These are phyloP conservation scores for Dipodomys stephensi DNA, from an alignment of 2,113 vertebrate genomes.

Conservation along the genomic window DNA sequence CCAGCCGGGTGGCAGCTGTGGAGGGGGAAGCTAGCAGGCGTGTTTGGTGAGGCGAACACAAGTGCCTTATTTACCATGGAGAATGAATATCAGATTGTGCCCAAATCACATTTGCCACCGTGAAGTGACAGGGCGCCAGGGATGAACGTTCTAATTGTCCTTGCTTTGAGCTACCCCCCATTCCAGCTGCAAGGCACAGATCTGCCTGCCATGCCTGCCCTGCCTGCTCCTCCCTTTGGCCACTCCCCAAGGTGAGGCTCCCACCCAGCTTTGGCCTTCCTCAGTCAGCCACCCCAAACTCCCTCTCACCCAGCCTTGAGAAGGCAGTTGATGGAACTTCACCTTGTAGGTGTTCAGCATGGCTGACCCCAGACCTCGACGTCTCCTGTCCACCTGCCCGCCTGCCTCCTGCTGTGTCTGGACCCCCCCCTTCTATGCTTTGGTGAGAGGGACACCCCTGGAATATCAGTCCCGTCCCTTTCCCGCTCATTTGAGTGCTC, in stretches of 20 bases:
- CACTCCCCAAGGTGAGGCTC: accelerated
- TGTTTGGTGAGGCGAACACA: background rate
- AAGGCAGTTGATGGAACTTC: too few species aligned
- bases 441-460: too few species aligned
- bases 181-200: background rate
- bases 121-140: background rate
- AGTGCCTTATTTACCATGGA: background rate
- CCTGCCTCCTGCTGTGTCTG: background rate
- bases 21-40: background rate
- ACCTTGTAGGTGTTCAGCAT: too few species aligned
- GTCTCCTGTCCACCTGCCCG: background rate
- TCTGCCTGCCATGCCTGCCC: background rate
- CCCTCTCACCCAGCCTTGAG: background rate
- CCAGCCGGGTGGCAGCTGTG: constrained; percentile 53
- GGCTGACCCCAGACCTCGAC: background rate
- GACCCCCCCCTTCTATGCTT: background rate
- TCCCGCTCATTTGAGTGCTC: background rate
- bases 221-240: too few species aligned
- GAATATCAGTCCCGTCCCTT: accelerated
- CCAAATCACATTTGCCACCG: background rate
- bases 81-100: constrained; percentile 28
- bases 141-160: background rate
- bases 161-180: background rate
- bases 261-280: background rate
- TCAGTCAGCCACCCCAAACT: background rate